These are phyloP conservation scores for Pampus argenteus DNA, from an alignment of 2,797 vertebrate species.

Conservation along the genomic window DNA sequence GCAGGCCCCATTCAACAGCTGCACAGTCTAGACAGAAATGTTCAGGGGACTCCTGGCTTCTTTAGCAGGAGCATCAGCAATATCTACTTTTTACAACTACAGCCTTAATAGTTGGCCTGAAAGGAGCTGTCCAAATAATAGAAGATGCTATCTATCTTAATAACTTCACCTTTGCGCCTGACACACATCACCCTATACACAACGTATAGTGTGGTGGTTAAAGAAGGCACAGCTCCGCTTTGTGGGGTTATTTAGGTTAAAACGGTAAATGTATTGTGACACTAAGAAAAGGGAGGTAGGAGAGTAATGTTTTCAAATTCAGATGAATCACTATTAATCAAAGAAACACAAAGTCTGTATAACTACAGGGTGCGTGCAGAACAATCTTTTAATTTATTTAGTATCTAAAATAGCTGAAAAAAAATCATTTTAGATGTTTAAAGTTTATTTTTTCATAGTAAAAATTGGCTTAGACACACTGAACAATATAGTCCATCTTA, in stretches of 20 bases:
- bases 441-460: too few relatives aligned
- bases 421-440: background rate
- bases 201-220: background rate
- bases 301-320: background rate
- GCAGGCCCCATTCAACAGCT: conserved; percentile 17
- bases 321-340: background rate
- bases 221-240: background rate
- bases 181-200: background rate
- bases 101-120: background rate
- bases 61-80: conserved; percentile 10
- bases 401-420: too few relatives aligned
- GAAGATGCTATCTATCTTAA: background rate
- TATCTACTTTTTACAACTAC: conserved; percentile 15
- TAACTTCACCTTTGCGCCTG: conserved; percentile 1
- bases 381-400: background rate
- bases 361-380: background rate
- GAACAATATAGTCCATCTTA: background rate
- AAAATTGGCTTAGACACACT: background rate
- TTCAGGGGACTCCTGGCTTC: conserved; percentile 12
- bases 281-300: too few relatives aligned
- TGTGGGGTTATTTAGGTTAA: too few relatives aligned
- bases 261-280: too few relatives aligned
- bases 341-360: background rate
- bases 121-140: conserved; percentile 4
- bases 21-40: conserved; percentile 13